These are phyloP conservation scores for Drosophila simulans DNA, from an alignment of 1,140 invertebrate species.

Conservation along the genomic window DNA sequence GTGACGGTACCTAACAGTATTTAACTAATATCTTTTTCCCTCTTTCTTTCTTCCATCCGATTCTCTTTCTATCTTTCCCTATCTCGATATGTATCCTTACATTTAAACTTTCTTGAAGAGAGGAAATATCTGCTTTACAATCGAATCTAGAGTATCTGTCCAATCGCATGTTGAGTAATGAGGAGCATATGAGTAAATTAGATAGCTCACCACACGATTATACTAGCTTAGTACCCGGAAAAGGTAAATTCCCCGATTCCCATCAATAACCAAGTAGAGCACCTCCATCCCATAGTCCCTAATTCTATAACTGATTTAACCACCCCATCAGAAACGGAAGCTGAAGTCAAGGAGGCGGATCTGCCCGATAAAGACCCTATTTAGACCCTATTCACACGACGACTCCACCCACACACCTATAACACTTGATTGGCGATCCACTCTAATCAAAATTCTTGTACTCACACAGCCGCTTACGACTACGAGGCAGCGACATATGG, in stretches of 20 bases:
- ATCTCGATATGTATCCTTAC: background rate
- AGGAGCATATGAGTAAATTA: slow-evolving; percentile 80
- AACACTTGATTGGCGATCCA: slow-evolving; percentile 54
- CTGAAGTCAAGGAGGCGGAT: slow-evolving; percentile 4
- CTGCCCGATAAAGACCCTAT: background rate
- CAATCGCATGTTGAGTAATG: slow-evolving; percentile 85
- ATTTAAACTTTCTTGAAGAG: slow-evolving; percentile 66
- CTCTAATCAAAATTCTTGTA: slow-evolving; percentile 73
- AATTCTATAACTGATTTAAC: slow-evolving; percentile 21
- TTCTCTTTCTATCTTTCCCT: slow-evolving; percentile 49
- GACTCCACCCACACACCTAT: slow-evolving; percentile 13
- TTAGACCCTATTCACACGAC: slow-evolving; percentile 18
- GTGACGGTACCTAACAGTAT: slow-evolving; percentile 41
- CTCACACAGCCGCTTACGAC: slow-evolving; percentile 79
- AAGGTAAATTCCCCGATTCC: slow-evolving; percentile 63
- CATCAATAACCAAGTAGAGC: background rate
- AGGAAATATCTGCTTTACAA: slow-evolving; percentile 86
- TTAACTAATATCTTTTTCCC: slow-evolving; percentile 49
- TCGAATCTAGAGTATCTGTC: slow-evolving; percentile 86
- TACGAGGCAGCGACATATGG: slow-evolving; percentile 83
- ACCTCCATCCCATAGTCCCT: slow-evolving; percentile 10
- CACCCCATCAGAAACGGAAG: slow-evolving; percentile 32
- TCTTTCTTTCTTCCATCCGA: slow-evolving; percentile 41
- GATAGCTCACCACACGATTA: slow-evolving; percentile 74
- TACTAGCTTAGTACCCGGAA: slow-evolving; percentile 75